Base-by-base conservation (phyloP, 2,797 vertebrate species). In the Thripadectes ignobilis region DNA sequence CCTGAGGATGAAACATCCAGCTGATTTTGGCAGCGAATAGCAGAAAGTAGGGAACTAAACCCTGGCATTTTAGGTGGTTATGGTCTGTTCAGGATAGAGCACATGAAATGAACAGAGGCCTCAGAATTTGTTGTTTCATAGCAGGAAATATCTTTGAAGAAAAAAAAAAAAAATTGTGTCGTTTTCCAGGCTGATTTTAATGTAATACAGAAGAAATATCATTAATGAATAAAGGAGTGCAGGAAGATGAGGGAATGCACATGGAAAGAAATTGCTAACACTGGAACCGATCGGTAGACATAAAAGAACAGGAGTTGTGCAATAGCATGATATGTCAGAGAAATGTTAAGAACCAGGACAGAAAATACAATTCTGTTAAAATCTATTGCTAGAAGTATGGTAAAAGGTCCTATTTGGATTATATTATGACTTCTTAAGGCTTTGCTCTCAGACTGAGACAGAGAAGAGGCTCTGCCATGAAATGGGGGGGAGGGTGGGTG, bases 401-500 rank as follows among this genome's bases (percentile, higher is more conserved):
- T 45, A 52, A 48, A 21, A 81, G 7, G 17, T 74, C 14, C 27
- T 58, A 7, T 80, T 54, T 79, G 63, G 16, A 62, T 52, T 81
- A 26, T 52, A 41, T 57, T 69, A 32, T 21, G 15, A 45, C 17
- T 72, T 76, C 22, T 26, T 6, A 36, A 55, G 55, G 23, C 27
- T 68, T 72, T 76, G 62, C 22, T 76, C 11, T 86, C 58, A 75
- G 12, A 54, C 7, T 3, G 3, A 11, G 10, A 65, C n/a, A 69
- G 51, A 79, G 43, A 12, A 79, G 32, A 79, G 85, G 15, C 12
- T 74, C 38, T 89, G n/a, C 43, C 14, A 2, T 80, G 26, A 41
- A 65, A 14, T 2, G 0, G 0, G 2, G 30, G 6, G 15, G 15
- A 10, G 19, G 20, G 43, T 19, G 6, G 16, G 29, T 24, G n/a